phyloP scores from a whole-genome alignment of 2,113 vertebrate genomes.

The Nycticebus coucang region DNA sequence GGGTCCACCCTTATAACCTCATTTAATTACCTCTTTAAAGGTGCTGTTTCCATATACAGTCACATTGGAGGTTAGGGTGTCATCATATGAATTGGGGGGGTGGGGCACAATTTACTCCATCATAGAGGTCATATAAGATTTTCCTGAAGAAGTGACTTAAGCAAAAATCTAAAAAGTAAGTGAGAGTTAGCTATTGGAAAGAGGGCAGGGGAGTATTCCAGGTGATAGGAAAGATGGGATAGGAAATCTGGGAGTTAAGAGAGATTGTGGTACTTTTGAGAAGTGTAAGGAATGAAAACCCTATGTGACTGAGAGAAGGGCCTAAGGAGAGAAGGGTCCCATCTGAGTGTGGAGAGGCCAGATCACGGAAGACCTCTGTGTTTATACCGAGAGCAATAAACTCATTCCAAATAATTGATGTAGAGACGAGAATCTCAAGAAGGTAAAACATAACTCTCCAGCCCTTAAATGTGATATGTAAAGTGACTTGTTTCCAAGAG shows the following conservation, averaged over 20 bases:
- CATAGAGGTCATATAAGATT: neutral
- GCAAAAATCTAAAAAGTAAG: neutral
- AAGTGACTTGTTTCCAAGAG: neutral
- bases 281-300: neutral
- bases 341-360: neutral
- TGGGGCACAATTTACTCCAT: neutral
- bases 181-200: neutral
- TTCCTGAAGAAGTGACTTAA: neutral
- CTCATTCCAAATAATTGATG: neutral
- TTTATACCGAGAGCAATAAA: neutral
- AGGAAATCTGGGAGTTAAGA: neutral
- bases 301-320: neutral
- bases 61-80: neutral
- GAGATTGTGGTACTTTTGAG: neutral
- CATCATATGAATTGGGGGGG: fast-evolving
- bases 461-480: neutral
- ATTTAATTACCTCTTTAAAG: neutral
- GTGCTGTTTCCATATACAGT: neutral
- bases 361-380: neutral
- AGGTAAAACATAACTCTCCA: neutral
- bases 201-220: neutral
- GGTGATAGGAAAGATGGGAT: neutral
- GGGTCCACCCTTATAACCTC: neutral
- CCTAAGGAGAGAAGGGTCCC: too few relatives aligned
- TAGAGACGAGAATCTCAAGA: neutral